Percentiles rank a stretch among this genome's conserved stretches.
Evolutionary conservation across 1,140 invertebrate genomes (phyloP).

Genomic region (Caenorhabditis briggsae): DNA sequence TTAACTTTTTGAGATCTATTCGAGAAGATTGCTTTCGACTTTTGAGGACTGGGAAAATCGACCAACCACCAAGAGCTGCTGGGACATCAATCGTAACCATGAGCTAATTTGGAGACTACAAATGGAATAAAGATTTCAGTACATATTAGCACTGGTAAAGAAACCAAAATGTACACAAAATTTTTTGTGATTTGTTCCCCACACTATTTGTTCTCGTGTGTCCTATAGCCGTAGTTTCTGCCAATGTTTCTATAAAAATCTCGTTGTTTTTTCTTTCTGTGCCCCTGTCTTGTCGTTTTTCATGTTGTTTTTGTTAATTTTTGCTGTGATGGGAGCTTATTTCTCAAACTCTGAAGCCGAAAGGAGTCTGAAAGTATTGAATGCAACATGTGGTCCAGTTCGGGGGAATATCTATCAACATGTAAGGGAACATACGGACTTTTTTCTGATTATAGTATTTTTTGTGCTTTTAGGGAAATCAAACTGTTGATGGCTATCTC

Average conservation of each 20-base stretch:
- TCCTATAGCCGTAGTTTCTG: too few species aligned
- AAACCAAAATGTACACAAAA: too few species aligned
- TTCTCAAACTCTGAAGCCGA: neutral
- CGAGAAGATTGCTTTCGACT: neutral
- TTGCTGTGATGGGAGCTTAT: neutral
- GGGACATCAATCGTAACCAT: neutral
- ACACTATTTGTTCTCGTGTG: too few species aligned
- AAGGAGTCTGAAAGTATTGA: neutral
- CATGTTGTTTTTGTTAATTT: too few species aligned
- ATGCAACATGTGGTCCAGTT: slow-evolving; percentile 4
- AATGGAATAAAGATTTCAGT: too few species aligned
- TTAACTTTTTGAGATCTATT: neutral
- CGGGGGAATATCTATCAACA: slow-evolving; percentile 9
- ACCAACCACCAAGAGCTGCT: neutral
- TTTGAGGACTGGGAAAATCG: neutral
- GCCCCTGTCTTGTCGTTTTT: too few species aligned
- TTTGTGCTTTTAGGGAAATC: neutral
- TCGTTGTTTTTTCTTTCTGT: too few species aligned
- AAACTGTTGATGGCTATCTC: neutral
- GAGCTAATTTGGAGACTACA: too few species aligned
- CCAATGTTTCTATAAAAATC: too few species aligned
- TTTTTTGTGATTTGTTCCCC: too few species aligned
- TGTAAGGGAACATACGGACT: neutral
- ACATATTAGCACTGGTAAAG: too few species aligned
- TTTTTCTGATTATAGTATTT: too few species aligned